Percentiles rank a stretch among this genome's conserved stretches.
These are phyloP conservation scores for Epirrhoe alternata DNA, from an alignment of 2,888 invertebrate species.

Conservation along the genomic window DNA sequence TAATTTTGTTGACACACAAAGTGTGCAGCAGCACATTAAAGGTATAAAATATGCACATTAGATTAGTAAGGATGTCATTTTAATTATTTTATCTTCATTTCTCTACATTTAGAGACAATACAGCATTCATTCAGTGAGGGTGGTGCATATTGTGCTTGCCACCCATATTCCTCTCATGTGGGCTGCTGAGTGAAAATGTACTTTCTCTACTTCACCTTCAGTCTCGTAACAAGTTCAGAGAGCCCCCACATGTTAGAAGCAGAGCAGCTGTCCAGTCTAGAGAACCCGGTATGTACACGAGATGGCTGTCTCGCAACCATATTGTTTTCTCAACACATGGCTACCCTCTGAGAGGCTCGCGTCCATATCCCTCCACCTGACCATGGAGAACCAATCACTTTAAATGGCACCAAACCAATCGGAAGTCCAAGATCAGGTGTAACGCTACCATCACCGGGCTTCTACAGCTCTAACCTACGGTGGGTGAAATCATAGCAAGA, in stretches of 20 bases:
- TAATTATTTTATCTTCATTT: too few relatives aligned
- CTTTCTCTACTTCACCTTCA: slow-evolving; percentile 41
- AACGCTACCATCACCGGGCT: slow-evolving; percentile 52
- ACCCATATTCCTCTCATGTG: slow-evolving; percentile 70
- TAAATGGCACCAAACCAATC: not conserved
- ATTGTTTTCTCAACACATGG: slow-evolving; percentile 71
- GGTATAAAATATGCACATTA: too few relatives aligned
- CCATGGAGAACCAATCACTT: slow-evolving; percentile 31
- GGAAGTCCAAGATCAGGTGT: slow-evolving; percentile 35
- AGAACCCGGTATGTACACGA: slow-evolving; percentile 77
- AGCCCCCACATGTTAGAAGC: slow-evolving; percentile 68
- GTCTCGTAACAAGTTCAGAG: slow-evolving; percentile 66
- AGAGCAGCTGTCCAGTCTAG: slow-evolving; percentile 68
- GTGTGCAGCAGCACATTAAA: too few relatives aligned
- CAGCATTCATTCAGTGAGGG: slow-evolving; percentile 53
- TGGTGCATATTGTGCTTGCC: slow-evolving; percentile 65
- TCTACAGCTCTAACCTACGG: slow-evolving; percentile 49
- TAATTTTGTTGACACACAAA: too few relatives aligned
- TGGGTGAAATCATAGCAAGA: slow-evolving; percentile 58
- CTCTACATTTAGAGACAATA: slow-evolving; percentile 25
- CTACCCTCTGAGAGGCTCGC: slow-evolving; percentile 69
- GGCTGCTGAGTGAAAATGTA: slow-evolving; percentile 68
- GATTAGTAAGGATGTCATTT: too few relatives aligned
- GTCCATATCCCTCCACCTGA: slow-evolving; percentile 47
- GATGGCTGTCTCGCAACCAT: slow-evolving; percentile 65